phyloP scores from a whole-genome alignment of 2,113 vertebrate species.

The Toxotes jaculatrix region DNA sequence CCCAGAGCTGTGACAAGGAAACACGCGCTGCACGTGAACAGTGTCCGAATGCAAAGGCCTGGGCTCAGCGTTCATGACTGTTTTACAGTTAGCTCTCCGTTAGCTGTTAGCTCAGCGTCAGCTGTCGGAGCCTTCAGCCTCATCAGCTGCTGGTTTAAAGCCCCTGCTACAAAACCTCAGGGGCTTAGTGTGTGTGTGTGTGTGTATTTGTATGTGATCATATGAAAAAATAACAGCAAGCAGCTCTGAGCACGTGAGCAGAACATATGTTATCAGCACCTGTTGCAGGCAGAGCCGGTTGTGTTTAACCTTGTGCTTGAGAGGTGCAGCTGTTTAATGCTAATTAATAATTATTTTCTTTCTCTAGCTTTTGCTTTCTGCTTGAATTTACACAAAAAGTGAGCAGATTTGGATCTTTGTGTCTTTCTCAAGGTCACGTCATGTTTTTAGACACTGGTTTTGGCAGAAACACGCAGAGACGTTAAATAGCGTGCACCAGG shows the following conservation, averaged over 20 bases:
- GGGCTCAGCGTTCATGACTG: neutral
- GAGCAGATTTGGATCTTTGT: neutral
- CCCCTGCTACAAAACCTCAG: slow-evolving; percentile 14
- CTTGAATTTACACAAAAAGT: neutral
- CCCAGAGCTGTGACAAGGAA: slow-evolving; percentile 86
- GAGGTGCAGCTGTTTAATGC: neutral
- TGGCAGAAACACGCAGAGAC: neutral
- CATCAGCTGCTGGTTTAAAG: slow-evolving; percentile 1
- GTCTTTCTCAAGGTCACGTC: too few species aligned
- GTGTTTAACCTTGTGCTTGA: slow-evolving; percentile 2
- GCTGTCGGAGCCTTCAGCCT: slow-evolving; percentile 27
- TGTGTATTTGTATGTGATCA: neutral
- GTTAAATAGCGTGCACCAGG: too few species aligned
- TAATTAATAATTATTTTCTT: neutral
- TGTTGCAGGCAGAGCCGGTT: slow-evolving; percentile 30
- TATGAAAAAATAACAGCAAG: neutral
- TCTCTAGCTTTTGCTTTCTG: too few species aligned
- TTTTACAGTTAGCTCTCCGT: too few species aligned
- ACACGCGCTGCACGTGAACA: neutral
- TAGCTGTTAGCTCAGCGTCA: neutral
- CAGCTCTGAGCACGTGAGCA: slow-evolving; percentile 46
- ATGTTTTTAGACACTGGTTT: neutral
- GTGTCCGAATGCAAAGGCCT: neutral
- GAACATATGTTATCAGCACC: slow-evolving; percentile 56
- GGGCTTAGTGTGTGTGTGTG: slow-evolving; percentile 6